Conservation (phyloP, 2,797 vertebrate genomes). For the Nannoperca australis region DNA sequence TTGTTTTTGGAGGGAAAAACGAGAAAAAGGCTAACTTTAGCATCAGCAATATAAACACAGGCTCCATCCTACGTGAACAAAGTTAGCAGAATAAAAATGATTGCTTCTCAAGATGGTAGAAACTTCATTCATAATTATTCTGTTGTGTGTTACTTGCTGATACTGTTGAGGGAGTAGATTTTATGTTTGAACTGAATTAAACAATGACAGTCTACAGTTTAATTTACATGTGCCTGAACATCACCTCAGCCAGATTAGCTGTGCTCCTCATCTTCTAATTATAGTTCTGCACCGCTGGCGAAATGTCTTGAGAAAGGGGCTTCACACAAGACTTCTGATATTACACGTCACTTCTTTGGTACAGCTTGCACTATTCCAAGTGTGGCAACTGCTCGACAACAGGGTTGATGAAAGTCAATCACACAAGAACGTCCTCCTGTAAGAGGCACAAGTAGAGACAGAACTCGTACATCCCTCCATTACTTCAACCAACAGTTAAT, state of each 20-base stretch:
- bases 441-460: constrained; percentile 3
- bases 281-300: background rate
- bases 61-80: background rate
- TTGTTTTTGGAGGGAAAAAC: too few relatives aligned
- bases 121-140: background rate
- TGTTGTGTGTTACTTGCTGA: background rate
- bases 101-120: background rate
- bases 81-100: background rate
- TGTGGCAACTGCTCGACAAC: constrained; percentile 9
- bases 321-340: background rate
- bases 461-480: background rate
- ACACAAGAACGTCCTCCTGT: background rate
- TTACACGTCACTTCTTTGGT: rapidly evolving
- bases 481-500: background rate
- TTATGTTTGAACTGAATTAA: background rate
- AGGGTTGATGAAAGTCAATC: background rate
- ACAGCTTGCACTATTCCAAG: background rate
- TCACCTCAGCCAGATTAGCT: too few relatives aligned
- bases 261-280: background rate
- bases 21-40: background rate
- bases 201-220: background rate
- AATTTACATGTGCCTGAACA: background rate
- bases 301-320: background rate
- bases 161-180: background rate
- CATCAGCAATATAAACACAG: background rate